A percentile compares a stretch with the other conserved stretches of the same genome.
These are phyloP conservation scores for Bombus affinis DNA, from an alignment of 1,140 invertebrate genomes.

Conservation along the genomic window DNA sequence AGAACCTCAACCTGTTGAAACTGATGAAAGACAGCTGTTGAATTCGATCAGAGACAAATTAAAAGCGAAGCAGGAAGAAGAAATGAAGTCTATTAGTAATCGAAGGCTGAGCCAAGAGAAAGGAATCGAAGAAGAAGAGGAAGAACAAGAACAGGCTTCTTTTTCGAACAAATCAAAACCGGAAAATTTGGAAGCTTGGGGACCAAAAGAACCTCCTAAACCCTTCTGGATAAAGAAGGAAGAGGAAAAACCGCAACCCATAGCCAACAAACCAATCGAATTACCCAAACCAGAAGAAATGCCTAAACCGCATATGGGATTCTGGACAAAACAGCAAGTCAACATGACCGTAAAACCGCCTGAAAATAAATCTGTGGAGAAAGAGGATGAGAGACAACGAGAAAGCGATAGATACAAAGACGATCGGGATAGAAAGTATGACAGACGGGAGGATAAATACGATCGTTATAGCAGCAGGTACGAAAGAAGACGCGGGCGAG, in stretches of 20 bases:
- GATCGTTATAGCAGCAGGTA: constrained; percentile 78
- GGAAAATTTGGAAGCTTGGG: constrained; percentile 76
- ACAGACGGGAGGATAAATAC: constrained; percentile 79
- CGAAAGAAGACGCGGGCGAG: constrained; percentile 77
- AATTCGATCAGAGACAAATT: constrained; percentile 80
- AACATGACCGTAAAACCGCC: constrained; percentile 78
- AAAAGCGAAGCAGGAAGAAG: constrained; percentile 81
- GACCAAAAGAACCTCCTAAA: constrained; percentile 80
- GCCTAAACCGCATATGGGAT: constrained; percentile 82
- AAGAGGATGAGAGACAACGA: constrained; percentile 66
- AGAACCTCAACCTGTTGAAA: constrained; percentile 56
- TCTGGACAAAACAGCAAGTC: constrained; percentile 82
- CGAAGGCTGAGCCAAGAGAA: constrained; percentile 57
- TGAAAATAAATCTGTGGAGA: constrained; percentile 69
- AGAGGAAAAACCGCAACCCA: constrained; percentile 73
- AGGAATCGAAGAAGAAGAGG: constrained; percentile 15
- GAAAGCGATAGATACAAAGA: constrained; percentile 74
- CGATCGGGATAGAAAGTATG: constrained; percentile 76
- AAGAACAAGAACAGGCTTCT: constrained; percentile 77
- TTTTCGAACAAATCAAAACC: constrained; percentile 66
- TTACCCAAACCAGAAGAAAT: constrained; percentile 79
- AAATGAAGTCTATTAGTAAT: constrained; percentile 73
- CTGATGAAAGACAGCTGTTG: constrained; percentile 74
- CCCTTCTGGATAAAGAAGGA: constrained; percentile 81
- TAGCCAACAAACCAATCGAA: constrained; percentile 65